Evolutionary conservation across 64 coral and sea anemone genomes (phyloP).

Genomic region (Exaiptasia diaphana): DNA sequence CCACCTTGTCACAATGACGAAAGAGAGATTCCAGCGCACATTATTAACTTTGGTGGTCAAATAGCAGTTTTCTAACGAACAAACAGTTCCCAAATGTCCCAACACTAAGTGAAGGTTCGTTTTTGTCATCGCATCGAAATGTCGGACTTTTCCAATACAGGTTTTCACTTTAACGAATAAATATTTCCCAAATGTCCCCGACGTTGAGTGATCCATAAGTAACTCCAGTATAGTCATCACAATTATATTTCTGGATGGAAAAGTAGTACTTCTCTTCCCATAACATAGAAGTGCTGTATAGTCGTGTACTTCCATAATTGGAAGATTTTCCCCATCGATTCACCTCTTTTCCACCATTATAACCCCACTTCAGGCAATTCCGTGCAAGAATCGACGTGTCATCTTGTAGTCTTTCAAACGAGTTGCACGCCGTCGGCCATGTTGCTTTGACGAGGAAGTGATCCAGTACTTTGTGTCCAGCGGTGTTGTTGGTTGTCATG

Average conservation of each 20-base stretch:
- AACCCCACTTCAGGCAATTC: neutral
- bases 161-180: constrained; percentile 57
- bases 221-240: constrained; percentile 1
- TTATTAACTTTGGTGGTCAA: too few relatives aligned
- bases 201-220: neutral
- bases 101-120: too few relatives aligned
- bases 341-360: neutral
- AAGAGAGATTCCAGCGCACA: too few relatives aligned
- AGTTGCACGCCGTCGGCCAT: neutral
- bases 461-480: neutral
- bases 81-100: too few relatives aligned
- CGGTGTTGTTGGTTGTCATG: constrained; percentile 12
- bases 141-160: too few relatives aligned
- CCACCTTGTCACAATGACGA: too few relatives aligned
- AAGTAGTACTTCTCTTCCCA: constrained; percentile 37
- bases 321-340: neutral
- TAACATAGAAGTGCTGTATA: constrained; percentile 33
- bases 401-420: neutral
- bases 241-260: neutral
- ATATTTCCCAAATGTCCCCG: constrained; percentile 47
- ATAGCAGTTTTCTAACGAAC: too few relatives aligned
- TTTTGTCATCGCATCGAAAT: too few relatives aligned
- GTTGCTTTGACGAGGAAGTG: neutral
- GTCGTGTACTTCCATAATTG: neutral
- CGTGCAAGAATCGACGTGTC: neutral